A percentile compares a stretch with the other conserved stretches of the same genome.
Conservation (phyloP, 2,888 invertebrate genomes). For the Asteroscopus sphinx region DNA sequence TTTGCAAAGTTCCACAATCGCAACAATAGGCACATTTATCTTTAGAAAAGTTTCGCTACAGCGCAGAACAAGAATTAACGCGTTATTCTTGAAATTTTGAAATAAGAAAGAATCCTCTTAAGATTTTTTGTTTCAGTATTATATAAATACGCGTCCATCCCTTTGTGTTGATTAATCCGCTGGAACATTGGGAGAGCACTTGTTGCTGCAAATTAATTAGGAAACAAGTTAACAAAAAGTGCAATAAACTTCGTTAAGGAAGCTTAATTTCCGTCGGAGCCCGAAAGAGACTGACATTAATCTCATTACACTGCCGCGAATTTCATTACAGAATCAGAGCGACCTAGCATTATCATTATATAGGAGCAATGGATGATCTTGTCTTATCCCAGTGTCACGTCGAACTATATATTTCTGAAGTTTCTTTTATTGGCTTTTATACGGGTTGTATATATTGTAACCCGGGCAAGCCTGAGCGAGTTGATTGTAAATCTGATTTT, state of each 20-base stretch:
- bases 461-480: conserved; percentile 22
- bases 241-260: conserved; percentile 84
- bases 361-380: conserved; percentile 56
- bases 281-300: conserved; percentile 79
- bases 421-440: conserved; percentile 35
- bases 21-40: conserved; percentile 67
- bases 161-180: conserved; percentile 59
- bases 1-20: conserved; percentile 66
- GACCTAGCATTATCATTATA: conserved; percentile 70
- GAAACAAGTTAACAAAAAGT: conserved; percentile 85
- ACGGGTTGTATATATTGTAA: conserved; percentile 30
- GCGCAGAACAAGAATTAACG: conserved; percentile 59
- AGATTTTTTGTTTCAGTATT: conserved; percentile 45
- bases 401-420: conserved; percentile 25
- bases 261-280: conserved; percentile 81
- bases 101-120: conserved; percentile 45
- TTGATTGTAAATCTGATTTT: conserved; percentile 50
- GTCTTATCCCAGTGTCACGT: conserved; percentile 19
- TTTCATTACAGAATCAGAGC: conserved; percentile 76
- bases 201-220: conserved; percentile 86
- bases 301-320: conserved; percentile 73
- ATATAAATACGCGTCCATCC: conserved; percentile 44
- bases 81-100: conserved; percentile 58
- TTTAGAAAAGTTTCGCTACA: conserved; percentile 61
- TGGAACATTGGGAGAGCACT: conserved; percentile 68